Evolutionary conservation across 2,888 invertebrate genomes (phyloP).

Genomic region (Vanessa cardui): DNA sequence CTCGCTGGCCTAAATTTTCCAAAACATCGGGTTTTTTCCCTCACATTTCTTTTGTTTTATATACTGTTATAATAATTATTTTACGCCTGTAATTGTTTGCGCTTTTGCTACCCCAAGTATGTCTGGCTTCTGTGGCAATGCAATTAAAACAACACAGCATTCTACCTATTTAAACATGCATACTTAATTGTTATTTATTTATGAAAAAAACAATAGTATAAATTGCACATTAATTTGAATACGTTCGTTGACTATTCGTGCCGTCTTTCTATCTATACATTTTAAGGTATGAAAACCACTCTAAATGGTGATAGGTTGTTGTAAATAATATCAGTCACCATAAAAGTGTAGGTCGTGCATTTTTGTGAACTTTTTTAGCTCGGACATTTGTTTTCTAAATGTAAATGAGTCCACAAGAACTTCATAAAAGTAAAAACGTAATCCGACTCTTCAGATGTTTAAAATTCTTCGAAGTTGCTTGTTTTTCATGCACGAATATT

Average conservation of each 20-base stretch:
- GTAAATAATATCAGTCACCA: conserved; percentile 1
- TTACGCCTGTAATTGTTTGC: conserved; percentile 28
- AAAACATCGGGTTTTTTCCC: conserved; percentile 36
- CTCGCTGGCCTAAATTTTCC: conserved; percentile 41
- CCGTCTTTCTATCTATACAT: too few relatives aligned
- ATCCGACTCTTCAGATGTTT: neutral
- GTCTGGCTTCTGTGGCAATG: conserved; percentile 14
- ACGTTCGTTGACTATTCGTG: too few relatives aligned
- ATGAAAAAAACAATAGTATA: neutral
- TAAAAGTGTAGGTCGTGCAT: neutral
- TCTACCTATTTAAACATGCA: neutral
- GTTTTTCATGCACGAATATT: neutral
- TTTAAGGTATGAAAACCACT: too few relatives aligned
- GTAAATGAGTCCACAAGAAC: neutral
- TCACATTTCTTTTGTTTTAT: conserved; percentile 39
- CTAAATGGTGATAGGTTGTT: too few relatives aligned
- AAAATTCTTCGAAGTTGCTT: neutral
- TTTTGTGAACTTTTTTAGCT: neutral
- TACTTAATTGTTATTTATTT: neutral
- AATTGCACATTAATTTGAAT: too few relatives aligned
- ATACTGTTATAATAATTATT: conserved; percentile 35
- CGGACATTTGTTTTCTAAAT: neutral
- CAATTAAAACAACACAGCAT: conserved; percentile 16
- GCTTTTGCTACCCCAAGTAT: conserved; percentile 16
- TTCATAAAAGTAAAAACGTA: neutral